Percentiles rank a stretch among this genome's conserved stretches.
These are phyloP conservation scores for Stenopsyche tienmushanensis DNA, from an alignment of 1,140 invertebrate genomes.

Conservation along the genomic window DNA sequence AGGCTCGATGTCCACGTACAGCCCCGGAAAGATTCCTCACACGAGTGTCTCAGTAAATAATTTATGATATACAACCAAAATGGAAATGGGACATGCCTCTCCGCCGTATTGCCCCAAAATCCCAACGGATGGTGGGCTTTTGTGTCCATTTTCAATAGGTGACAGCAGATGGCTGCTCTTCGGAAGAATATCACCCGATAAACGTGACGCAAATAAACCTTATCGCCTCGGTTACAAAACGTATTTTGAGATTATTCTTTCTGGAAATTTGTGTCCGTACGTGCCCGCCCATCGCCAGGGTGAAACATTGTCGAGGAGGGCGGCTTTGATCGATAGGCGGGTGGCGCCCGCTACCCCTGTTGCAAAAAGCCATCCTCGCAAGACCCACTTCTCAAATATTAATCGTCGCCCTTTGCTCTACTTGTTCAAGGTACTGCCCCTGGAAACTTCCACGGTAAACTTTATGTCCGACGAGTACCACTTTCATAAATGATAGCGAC, in stretches of 20 bases:
- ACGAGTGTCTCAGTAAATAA: slow-evolving; percentile 5
- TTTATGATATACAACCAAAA: slow-evolving; percentile 13
- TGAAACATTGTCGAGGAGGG: background rate
- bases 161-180: background rate
- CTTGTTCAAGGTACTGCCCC: background rate
- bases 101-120: background rate
- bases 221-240: too few species aligned
- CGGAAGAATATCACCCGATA: too few species aligned
- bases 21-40: slow-evolving; percentile 4
- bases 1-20: too few species aligned
- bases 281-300: too few species aligned
- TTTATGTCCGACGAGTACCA: background rate
- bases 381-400: slow-evolving; percentile 13
- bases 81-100: slow-evolving; percentile 1
- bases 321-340: too few species aligned
- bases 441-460: slow-evolving; percentile 3
- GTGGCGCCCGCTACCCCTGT: too few species aligned
- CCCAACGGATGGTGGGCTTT: background rate
- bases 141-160: background rate
- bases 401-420: slow-evolving; percentile 8
- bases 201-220: too few species aligned
- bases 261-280: background rate
- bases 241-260: background rate
- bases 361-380: slow-evolving; percentile 7
- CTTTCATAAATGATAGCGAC: background rate